phyloP scores from a whole-genome alignment of 2,888 invertebrate genomes.

The Aphodius sticticus region DNA sequence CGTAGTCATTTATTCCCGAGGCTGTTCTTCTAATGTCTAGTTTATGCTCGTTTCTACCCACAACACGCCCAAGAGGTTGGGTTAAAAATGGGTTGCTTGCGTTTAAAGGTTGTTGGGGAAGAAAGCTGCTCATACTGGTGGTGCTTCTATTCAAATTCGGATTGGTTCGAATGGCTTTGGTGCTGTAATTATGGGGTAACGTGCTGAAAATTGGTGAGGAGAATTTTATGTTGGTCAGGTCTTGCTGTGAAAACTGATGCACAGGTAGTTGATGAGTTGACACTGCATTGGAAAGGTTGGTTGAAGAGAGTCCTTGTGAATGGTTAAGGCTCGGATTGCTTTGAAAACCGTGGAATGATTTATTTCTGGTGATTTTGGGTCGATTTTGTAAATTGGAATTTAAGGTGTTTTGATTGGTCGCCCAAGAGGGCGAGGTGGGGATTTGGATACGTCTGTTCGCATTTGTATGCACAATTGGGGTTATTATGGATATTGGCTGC shows the following conservation, averaged over 20 bases:
- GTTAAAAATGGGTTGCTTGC: background rate
- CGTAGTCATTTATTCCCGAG: constrained; percentile 49
- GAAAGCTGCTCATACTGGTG: background rate
- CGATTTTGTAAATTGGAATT: constrained; percentile 33
- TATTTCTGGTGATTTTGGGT: constrained; percentile 51
- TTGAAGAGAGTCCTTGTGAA: background rate
- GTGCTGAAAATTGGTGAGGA: constrained; percentile 17
- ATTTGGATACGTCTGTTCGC: constrained; percentile 38
- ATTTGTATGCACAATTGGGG: constrained; percentile 59
- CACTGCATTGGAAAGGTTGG: constrained; percentile 17
- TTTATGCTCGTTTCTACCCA: constrained; percentile 50
- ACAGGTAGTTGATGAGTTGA: constrained; percentile 5
- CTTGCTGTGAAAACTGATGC: constrained; percentile 28
- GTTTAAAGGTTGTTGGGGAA: constrained; percentile 7
- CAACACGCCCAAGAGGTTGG: constrained; percentile 40
- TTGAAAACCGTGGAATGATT: constrained; percentile 58
- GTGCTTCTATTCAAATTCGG: constrained; percentile 12
- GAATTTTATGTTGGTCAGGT: constrained; percentile 32
- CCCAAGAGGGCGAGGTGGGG: constrained; percentile 32
- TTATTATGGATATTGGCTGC: constrained; percentile 69
- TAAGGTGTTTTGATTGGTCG: constrained; percentile 33
- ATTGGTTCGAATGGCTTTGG: constrained; percentile 14
- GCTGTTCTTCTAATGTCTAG: constrained; percentile 51
- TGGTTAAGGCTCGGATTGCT: constrained; percentile 11
- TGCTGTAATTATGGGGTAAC: constrained; percentile 11